Evolutionary conservation across 2,797 vertebrate species (phyloP).

Genomic region (Eremophila alpestris): DNA sequence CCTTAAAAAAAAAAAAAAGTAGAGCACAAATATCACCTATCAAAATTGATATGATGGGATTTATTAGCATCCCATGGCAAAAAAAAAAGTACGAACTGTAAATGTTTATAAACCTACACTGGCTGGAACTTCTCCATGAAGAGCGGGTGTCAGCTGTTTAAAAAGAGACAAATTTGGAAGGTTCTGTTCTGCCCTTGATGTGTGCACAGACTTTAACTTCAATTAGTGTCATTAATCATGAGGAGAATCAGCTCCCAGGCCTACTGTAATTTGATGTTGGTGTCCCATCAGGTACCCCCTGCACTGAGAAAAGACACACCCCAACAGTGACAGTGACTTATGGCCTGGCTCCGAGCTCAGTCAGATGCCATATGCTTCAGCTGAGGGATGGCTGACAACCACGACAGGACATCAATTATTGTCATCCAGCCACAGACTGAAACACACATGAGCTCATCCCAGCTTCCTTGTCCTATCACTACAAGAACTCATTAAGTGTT

Average conservation of each 20-base stretch:
- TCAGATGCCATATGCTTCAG: slow-evolving; percentile 42
- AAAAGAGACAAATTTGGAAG: slow-evolving; percentile 24
- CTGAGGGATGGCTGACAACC: slow-evolving; percentile 38
- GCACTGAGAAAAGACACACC: slow-evolving; percentile 16
- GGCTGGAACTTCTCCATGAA: not conserved
- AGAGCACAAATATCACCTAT: not conserved
- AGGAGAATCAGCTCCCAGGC: not conserved
- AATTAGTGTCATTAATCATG: slow-evolving; percentile 65
- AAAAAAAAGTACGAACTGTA: not conserved
- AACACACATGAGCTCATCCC: not conserved
- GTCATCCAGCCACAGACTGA: not conserved
- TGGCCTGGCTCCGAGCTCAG: not conserved
- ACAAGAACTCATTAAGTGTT: not conserved
- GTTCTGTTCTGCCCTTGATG: slow-evolving; percentile 11
- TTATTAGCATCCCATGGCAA: not conserved
- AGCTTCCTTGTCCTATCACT: not conserved
- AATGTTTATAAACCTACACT: not conserved
- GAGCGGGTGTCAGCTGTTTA: not conserved
- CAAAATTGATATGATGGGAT: not conserved
- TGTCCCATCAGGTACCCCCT: not conserved
- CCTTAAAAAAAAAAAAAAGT: not conserved
- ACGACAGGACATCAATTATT: slow-evolving; percentile 53
- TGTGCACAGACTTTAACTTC: slow-evolving; percentile 20
- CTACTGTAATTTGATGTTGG: not conserved
- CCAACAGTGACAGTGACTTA: not conserved